phyloP scores from a whole-genome alignment of 2,113 vertebrate species.

The Mormyrus iriodes region DNA sequence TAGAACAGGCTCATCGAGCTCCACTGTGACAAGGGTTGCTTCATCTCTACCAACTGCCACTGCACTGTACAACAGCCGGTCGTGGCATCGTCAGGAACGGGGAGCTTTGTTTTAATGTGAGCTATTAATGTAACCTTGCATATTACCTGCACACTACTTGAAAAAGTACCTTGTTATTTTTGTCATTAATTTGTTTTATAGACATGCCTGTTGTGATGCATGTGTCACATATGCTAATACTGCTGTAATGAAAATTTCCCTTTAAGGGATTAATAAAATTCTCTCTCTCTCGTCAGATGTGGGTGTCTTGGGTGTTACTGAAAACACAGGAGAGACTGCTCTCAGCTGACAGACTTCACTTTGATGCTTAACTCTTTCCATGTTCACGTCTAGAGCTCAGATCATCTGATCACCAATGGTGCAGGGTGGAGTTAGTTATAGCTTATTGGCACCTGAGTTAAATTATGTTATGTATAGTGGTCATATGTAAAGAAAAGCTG shows the following conservation, averaged over 20 bases:
- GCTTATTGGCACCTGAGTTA: not conserved
- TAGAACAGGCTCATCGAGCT: too few relatives aligned
- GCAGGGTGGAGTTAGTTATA: conserved; percentile 13
- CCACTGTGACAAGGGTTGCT: not conserved
- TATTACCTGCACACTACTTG: not conserved
- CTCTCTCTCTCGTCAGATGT: not conserved
- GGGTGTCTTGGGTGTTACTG: not conserved
- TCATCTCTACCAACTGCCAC: not conserved
- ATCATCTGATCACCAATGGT: conserved; percentile 18
- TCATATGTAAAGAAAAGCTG: not conserved
- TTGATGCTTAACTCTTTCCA: conserved; percentile 9
- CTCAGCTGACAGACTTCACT: not conserved
- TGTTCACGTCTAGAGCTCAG: not conserved
- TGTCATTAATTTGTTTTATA: not conserved
- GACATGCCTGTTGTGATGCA: not conserved
- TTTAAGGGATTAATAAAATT: not conserved
- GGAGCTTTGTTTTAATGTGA: not conserved
- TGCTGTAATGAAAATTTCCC: not conserved
- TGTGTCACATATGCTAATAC: not conserved
- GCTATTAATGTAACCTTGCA: not conserved
- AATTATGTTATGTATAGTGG: not conserved
- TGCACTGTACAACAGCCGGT: too few relatives aligned
- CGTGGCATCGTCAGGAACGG: not conserved
- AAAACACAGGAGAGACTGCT: not conserved
- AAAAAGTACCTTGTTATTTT: not conserved